Base-by-base conservation (phyloP, 2,888 invertebrate genomes). In the Osmoderma eremita region DNA sequence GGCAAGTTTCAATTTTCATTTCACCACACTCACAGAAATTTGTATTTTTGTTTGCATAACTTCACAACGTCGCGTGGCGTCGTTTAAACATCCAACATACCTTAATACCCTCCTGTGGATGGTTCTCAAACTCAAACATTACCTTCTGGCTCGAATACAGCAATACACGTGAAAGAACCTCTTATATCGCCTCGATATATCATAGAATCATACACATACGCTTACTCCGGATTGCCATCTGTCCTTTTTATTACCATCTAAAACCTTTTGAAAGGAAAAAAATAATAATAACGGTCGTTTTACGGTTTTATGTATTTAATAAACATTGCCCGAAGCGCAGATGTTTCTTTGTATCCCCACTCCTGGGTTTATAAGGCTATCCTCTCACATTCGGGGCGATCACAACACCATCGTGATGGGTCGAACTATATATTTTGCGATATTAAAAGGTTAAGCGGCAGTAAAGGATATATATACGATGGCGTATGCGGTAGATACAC, bases 401-500 rank as follows among this genome's bases (percentile, higher is more conserved):
- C 30, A 30, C 10, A 30, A 50, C 50, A 22, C 18, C 22, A 24
- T 24, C n/a, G 22, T 8, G 30, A 30, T 30, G 13, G 56, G 20
- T 41, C 13, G 41, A 22, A 56, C 56, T 56, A 56, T 56, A 56
- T 56, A 39, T 56, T 56, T 56, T 18, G 56, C 56, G 56, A 39
- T 56, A 56, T 56, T 56, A 56, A 56, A 56, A 56, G 39, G 56
- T 39, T 56, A 56, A 56, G 41, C 18, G 41, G 56, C 22, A 56
- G 18, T 56, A 56, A 56, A 56, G 56, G 6, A 56, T 41, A 56
- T 56, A 36, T 48, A 48, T 48, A 30, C n/a, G 20, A 48, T 8
- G 18, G 18, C 20, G 18, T 18, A 48, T 18, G 20, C 1, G 48
- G 48, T 30, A 30, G 2, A 2, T 30, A 30, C 30, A 30, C 30